Evolutionary conservation across 2,888 invertebrate species (phyloP).

Genomic region (Harpalus rubripes): DNA sequence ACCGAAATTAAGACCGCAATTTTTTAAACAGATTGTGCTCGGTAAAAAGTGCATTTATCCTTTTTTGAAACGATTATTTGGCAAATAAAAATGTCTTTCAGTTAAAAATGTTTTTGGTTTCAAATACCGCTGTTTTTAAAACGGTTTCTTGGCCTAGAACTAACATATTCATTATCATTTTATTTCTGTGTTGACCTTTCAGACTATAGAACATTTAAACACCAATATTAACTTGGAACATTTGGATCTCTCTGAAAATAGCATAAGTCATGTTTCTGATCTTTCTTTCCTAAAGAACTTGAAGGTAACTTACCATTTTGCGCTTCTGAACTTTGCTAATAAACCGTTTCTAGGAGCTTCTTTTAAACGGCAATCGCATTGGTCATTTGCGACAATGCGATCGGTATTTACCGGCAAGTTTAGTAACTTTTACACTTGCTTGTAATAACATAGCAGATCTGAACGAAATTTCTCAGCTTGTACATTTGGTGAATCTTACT

Average conservation of each 20-base stretch:
- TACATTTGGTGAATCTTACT: conserved; percentile 86
- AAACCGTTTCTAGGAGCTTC: conserved; percentile 83
- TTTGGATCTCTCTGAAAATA: conserved; percentile 93
- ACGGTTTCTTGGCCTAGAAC: no score
- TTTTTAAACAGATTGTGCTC: no score
- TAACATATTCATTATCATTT: conserved; percentile 17
- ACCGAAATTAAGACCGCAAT: no score
- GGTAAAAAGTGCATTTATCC: no score
- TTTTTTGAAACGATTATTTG: no score
- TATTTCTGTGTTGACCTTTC: conserved; percentile 69
- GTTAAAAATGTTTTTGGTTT: no score
- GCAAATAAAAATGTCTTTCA: no score
- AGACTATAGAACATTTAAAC: conserved; percentile 93
- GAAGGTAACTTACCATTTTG: conserved; percentile 81
- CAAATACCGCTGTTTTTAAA: no score
- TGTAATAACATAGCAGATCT: conserved; percentile 92
- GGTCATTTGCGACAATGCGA: conserved; percentile 90
- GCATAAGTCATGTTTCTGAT: conserved; percentile 91
- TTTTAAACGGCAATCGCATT: conserved; percentile 92
- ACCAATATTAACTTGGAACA: conserved; percentile 89
- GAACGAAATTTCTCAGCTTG: conserved; percentile 91
- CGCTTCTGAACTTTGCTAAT: neutral
- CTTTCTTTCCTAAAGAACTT: conserved; percentile 89
- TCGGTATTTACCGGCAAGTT: conserved; percentile 87
- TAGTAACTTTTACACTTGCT: conserved; percentile 88